Conservation (phyloP, 2,797 vertebrate genomes). For the Chelon labrosus region DNA sequence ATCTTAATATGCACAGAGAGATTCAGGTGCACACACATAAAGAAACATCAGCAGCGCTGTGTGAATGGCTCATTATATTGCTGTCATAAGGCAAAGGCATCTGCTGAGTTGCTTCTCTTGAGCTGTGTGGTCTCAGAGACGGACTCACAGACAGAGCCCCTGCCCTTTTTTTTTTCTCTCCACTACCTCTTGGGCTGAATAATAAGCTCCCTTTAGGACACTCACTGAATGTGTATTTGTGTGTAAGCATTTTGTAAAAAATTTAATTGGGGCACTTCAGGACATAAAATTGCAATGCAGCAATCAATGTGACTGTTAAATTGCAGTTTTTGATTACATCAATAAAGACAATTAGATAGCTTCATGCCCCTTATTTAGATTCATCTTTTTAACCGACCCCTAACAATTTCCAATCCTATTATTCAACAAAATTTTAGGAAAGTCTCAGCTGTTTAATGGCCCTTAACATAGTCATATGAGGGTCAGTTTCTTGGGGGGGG, state of each 20-base stretch:
- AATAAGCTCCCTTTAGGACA: slow-evolving; percentile 28
- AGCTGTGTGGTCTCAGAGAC: slow-evolving; percentile 12
- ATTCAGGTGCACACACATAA: slow-evolving; percentile 10
- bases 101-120: slow-evolving; percentile 34
- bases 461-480: no score
- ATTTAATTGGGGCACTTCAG: background rate
- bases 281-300: slow-evolving; percentile 7
- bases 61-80: slow-evolving; percentile 47
- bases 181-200: background rate
- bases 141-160: background rate
- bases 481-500: no score
- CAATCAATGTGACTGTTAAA: slow-evolving; percentile 15
- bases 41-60: slow-evolving; percentile 17
- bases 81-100: slow-evolving; percentile 38
- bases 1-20: slow-evolving; percentile 24
- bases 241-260: background rate
- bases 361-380: background rate
- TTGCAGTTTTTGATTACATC: background rate
- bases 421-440: background rate
- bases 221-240: background rate
- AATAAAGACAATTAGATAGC: background rate
- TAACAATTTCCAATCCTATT: background rate
- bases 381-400: background rate
- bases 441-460: background rate
- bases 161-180: slow-evolving; percentile 11